Evolutionary conservation across 2,797 vertebrate genomes (phyloP).

Genomic region (Cynodonichthys magdalenae): DNA sequence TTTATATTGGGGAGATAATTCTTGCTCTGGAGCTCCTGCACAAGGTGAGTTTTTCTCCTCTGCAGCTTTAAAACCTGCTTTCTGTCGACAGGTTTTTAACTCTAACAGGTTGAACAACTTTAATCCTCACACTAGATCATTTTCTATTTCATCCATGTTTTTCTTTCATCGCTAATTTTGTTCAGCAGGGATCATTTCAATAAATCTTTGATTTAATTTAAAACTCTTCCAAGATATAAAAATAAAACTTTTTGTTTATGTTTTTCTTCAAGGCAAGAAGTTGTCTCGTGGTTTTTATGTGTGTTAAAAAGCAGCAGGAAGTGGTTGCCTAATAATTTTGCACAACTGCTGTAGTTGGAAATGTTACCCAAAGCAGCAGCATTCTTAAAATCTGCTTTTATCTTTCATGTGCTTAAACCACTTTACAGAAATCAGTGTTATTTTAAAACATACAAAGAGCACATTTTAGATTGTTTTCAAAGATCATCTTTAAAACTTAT

Average conservation of each 20-base stretch:
- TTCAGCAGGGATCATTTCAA: too few relatives aligned
- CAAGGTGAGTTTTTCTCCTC: constrained; percentile 79
- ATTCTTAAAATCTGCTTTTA: constrained; percentile 5
- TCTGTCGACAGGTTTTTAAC: too few relatives aligned
- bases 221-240: too few relatives aligned
- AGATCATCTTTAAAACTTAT: background rate
- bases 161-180: too few relatives aligned
- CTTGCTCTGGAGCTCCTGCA: constrained; percentile 92
- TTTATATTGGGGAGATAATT: constrained; percentile 92
- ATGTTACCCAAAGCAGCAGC: constrained; percentile 2
- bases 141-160: too few relatives aligned
- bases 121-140: too few relatives aligned
- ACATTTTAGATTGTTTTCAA: constrained; percentile 4
- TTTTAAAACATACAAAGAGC: constrained; percentile 4
- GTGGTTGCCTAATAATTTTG: constrained; percentile 17
- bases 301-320: constrained; percentile 12
- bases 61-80: too few relatives aligned
- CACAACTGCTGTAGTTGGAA: constrained; percentile 11
- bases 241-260: background rate
- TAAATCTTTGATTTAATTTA: too few relatives aligned
- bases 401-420: constrained; percentile 2
- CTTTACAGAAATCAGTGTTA: background rate
- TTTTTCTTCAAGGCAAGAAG: constrained; percentile 10
- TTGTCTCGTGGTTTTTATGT: background rate
- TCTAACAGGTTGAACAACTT: too few relatives aligned